Conservation (phyloP, 2,888 invertebrate species). For the Griposia aprilina region DNA sequence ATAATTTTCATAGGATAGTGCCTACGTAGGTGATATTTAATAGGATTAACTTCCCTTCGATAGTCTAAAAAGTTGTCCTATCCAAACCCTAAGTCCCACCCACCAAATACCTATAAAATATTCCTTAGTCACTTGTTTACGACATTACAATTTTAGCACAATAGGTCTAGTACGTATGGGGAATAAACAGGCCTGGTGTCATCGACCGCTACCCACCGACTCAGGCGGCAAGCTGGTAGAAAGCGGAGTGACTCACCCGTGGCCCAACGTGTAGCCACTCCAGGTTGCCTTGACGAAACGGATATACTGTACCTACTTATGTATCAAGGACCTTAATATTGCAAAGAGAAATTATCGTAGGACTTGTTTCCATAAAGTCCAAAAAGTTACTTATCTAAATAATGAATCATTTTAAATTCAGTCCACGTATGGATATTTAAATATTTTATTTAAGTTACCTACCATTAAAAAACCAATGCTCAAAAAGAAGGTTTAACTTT, state of each 20-base stretch:
- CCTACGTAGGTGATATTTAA: neutral
- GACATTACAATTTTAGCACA: constrained; percentile 60
- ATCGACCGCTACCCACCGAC: constrained; percentile 71
- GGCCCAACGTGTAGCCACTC: constrained; percentile 66
- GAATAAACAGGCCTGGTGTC: constrained; percentile 67
- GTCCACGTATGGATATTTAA: neutral
- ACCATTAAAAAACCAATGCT: neutral
- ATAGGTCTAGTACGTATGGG: constrained; percentile 66
- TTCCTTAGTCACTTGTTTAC: constrained; percentile 51
- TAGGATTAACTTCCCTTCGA: neutral
- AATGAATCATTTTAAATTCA: neutral
- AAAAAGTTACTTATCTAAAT: neutral
- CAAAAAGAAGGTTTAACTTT: neutral
- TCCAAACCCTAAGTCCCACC: constrained; percentile 22
- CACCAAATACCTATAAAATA: constrained; percentile 39
- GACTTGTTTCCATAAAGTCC: neutral
- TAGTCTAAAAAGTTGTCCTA: constrained; percentile 7
- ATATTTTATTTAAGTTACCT: neutral
- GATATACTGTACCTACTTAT: constrained; percentile 24
- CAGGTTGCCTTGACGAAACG: constrained; percentile 74
- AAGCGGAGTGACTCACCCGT: constrained; percentile 79
- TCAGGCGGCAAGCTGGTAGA: constrained; percentile 66
- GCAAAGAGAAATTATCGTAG: constrained; percentile 16
- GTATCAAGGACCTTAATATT: constrained; percentile 41
- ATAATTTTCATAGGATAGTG: neutral